Conservation (phyloP, 1,140 invertebrate species). For the Cydia splendana region DNA sequence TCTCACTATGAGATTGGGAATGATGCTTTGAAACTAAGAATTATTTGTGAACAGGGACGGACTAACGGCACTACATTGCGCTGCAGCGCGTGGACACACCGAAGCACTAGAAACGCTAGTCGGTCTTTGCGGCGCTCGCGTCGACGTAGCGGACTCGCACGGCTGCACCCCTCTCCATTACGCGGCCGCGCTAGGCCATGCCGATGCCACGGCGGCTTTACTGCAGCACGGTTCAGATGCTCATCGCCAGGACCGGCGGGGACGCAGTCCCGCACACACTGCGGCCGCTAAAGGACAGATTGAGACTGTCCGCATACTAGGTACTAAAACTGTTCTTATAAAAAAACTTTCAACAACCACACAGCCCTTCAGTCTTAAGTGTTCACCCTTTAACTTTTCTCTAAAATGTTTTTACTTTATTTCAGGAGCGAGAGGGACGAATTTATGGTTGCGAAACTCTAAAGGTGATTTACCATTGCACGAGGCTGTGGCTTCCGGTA, state of each 20-base stretch:
- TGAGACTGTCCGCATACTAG: conserved; percentile 81
- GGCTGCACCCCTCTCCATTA: conserved; percentile 98
- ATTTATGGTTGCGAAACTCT: conserved; percentile 95
- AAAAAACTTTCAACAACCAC: conserved; percentile 18
- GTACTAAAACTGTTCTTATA: conserved; percentile 40
- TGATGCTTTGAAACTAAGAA: too few species aligned
- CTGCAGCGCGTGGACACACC: conserved; percentile 95
- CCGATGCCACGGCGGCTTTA: conserved; percentile 94
- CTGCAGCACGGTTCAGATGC: conserved; percentile 93
- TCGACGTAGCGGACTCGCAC: conserved; percentile 92
- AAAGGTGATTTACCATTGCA: conserved; percentile 95
- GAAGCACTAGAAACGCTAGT: conserved; percentile 95
- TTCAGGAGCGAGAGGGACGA: conserved; percentile 89
- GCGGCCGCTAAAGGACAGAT: conserved; percentile 97
- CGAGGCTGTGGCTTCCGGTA: conserved; percentile 95
- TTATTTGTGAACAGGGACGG: conserved; percentile 82
- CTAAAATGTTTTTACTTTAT: conserved; percentile 36
- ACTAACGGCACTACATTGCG: conserved; percentile 95
- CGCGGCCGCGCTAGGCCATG: conserved; percentile 96
- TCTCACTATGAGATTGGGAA: too few species aligned
- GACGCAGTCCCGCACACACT: conserved; percentile 90
- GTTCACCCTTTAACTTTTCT: neutral
- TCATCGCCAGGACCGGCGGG: conserved; percentile 95
- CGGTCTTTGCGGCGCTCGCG: conserved; percentile 91
- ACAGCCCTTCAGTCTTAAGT: too few species aligned